Percentiles rank a stretch among this genome's conserved stretches.
Evolutionary conservation across 2,888 invertebrate species (phyloP).

Genomic region (Salticus scenicus): DNA sequence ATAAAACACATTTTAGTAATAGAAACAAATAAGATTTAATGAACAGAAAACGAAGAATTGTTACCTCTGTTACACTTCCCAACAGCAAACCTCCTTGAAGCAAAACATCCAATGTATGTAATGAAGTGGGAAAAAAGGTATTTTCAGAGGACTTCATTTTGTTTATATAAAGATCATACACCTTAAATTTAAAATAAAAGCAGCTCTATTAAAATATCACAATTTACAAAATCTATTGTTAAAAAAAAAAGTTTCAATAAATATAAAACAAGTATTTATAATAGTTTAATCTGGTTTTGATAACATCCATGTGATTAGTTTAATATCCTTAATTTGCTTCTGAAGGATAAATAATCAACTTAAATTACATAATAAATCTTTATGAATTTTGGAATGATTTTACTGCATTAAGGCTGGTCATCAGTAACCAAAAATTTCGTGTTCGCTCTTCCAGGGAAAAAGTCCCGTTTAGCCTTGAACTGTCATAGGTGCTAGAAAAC

Average conservation of each 20-base stretch:
- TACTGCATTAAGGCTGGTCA: too few relatives aligned
- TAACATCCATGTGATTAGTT: neutral
- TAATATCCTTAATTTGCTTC: neutral
- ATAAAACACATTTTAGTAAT: too few relatives aligned
- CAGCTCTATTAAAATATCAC: neutral
- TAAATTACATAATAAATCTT: too few relatives aligned
- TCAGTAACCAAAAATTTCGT: too few relatives aligned
- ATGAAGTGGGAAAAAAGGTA: constrained; percentile 40
- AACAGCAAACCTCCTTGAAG: constrained; percentile 56
- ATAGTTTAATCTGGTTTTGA: neutral
- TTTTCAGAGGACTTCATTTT: constrained; percentile 4
- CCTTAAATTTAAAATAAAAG: constrained; percentile 25
- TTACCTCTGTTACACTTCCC: constrained; percentile 56
- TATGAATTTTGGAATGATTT: too few relatives aligned
- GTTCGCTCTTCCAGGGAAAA: too few relatives aligned
- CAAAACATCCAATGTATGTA: constrained; percentile 41
- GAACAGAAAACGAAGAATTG: too few relatives aligned
- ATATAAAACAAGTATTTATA: neutral
- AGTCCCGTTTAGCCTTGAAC: too few relatives aligned
- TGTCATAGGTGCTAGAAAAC: too few relatives aligned
- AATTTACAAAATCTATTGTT: neutral
- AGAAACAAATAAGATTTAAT: too few relatives aligned
- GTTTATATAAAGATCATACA: constrained; percentile 18
- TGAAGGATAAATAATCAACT: too few relatives aligned
- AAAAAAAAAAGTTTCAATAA: neutral